phyloP scores from a whole-genome alignment of 2,888 invertebrate species.

The Drosophila flavopinicola region DNA sequence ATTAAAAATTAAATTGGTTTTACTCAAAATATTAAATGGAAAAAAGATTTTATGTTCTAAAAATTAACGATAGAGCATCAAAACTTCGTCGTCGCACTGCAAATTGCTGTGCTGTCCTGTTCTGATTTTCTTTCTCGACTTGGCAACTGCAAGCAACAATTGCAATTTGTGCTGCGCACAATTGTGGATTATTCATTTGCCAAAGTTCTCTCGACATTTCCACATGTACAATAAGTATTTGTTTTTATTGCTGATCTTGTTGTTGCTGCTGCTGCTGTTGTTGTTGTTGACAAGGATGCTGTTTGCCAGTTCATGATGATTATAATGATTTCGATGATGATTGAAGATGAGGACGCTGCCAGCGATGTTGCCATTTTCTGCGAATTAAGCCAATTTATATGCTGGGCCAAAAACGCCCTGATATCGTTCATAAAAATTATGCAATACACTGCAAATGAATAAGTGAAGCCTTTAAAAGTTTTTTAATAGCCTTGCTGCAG shows the following conservation, averaged over 20 bases:
- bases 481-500: slow-evolving; percentile 42
- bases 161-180: slow-evolving; percentile 73
- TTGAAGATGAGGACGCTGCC: slow-evolving; percentile 9
- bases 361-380: slow-evolving; percentile 65
- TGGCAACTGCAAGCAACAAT: slow-evolving; percentile 66
- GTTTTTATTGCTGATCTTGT: slow-evolving; percentile 8
- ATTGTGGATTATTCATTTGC: slow-evolving; percentile 74
- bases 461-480: slow-evolving; percentile 60
- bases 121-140: slow-evolving; percentile 35
- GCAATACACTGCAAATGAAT: slow-evolving; percentile 59
- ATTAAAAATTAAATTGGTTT: too few species aligned
- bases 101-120: background rate
- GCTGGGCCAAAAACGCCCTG: slow-evolving; percentile 19
- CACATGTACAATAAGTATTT: slow-evolving; percentile 33
- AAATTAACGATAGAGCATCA: slow-evolving; percentile 6
- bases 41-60: background rate
- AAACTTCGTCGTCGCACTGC: background rate
- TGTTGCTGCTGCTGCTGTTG: slow-evolving; percentile 10
- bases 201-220: slow-evolving; percentile 50
- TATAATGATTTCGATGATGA: slow-evolving; percentile 38
- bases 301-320: slow-evolving; percentile 33
- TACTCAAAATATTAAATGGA: too few species aligned
- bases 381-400: slow-evolving; percentile 76
- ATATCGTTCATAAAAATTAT: slow-evolving; percentile 27
- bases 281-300: slow-evolving; percentile 41